Evolutionary conservation across 1,140 invertebrate species (phyloP), one percentile per base, ranked within the genome.

Genomic region (Zaprionus ornatus): DNA sequence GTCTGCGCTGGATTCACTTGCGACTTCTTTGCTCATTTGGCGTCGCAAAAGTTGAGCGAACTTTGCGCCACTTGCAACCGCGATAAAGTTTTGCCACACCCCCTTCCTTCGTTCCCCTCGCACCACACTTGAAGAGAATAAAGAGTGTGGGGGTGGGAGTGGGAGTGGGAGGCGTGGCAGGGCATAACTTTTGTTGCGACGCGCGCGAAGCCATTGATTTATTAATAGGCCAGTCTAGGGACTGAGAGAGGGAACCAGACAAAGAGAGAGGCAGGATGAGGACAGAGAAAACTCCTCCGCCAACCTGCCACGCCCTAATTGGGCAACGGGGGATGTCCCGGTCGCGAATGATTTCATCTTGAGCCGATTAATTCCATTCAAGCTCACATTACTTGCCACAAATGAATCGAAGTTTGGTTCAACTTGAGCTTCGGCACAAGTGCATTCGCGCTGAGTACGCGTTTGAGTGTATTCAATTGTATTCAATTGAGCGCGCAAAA

Each of bases 141-240:
- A 1, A 52, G 42, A 23, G 2, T 10, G 56, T 10, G 56, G 64
- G 6, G 5, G n/a, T 25, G 4, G 9, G 48, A 25, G 21, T 9
- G 6, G 17, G 21, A 10, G 6, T 13, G 2, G 7, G 52, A 23
- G 35, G 1, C 23, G 17, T 17, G 52, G 21, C 25, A 27, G 25
- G 54, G 65, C 74, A 75, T 64, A 87, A 86, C 77, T 86, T 86
- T 87, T 77, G 80, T 71, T 60, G 61, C 77, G 55, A 23, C 81
- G 65, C 55, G 70, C 75, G 70, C 75, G 59, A 82, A 85, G 71
- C 74, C 77, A 80, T 88, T 87, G 83, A 87, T 87, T 87, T 87
- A 87, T 87, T 87, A 88, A 87, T 87, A 76, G 68, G 66, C 55
- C 52, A 67, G 37, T 32, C 37, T 3, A 32, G 42, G 52, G 32